phyloP scores from a whole-genome alignment of 2,113 vertebrate species.

The Aptenodytes forsteri region DNA sequence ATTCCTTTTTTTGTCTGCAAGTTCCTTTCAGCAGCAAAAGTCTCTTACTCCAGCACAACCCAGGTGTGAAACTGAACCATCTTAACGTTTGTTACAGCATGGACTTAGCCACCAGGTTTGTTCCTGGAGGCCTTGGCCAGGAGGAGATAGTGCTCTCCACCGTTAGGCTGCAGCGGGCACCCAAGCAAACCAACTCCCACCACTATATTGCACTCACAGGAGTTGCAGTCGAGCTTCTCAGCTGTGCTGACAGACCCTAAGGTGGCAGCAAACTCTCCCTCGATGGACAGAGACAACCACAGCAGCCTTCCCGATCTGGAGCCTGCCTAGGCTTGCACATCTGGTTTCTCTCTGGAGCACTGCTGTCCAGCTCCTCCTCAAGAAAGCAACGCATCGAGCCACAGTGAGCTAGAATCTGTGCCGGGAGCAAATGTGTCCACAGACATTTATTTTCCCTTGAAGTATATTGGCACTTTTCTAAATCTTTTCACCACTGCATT shows the following conservation, averaged over 20 bases:
- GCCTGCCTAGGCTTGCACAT: slow-evolving; percentile 22
- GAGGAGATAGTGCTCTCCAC: neutral
- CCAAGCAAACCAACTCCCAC: neutral
- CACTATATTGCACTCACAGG: neutral
- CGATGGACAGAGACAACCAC: neutral
- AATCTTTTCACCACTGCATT: slow-evolving; percentile 4
- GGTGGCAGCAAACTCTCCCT: slow-evolving; percentile 60
- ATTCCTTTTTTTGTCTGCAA: neutral
- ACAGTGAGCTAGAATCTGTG: neutral
- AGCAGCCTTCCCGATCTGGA: slow-evolving; percentile 8
- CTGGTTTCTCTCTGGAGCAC: slow-evolving; percentile 33
- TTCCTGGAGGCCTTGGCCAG: neutral
- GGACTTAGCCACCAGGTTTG: neutral
- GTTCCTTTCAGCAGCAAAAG: neutral
- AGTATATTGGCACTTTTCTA: neutral
- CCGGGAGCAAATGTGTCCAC: neutral
- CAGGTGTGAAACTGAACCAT: neutral
- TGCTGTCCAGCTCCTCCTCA: slow-evolving; percentile 44
- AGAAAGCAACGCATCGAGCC: neutral
- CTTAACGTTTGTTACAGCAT: neutral
- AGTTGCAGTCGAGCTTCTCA: neutral
- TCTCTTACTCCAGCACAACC: neutral
- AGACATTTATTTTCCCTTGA: slow-evolving; percentile 18
- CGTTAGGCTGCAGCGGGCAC: neutral
- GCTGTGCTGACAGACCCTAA: slow-evolving; percentile 52